Conservation (phyloP, 1,140 invertebrate species). For the Bombus terrestris region DNA sequence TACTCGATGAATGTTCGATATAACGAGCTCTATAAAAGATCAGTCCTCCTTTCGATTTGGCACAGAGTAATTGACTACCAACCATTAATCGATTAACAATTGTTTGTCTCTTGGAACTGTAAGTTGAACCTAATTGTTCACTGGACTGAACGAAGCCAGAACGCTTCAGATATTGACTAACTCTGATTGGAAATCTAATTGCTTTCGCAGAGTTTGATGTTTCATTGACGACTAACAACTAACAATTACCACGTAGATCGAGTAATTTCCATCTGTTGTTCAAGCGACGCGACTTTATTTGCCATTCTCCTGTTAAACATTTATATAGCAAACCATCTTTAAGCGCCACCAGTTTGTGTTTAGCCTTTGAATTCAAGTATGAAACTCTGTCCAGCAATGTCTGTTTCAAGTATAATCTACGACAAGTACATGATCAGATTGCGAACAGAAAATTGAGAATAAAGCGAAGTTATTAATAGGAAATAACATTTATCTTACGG, state of each 20-base stretch:
- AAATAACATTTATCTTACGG: no score
- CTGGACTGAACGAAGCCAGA: slow-evolving; percentile 2
- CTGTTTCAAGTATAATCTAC: no score
- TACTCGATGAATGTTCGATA: no score
- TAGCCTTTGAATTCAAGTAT: background rate
- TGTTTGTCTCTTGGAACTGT: background rate
- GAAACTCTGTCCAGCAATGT: background rate
- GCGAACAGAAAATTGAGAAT: no score
- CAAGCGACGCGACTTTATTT: background rate
- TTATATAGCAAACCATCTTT: background rate
- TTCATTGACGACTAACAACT: background rate
- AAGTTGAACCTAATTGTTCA: slow-evolving; percentile 15
- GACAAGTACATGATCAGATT: background rate
- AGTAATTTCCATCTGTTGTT: background rate
- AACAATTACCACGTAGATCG: background rate
- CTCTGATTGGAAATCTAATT: slow-evolving; percentile 17
- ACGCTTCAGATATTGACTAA: slow-evolving; percentile 14
- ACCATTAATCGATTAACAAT: slow-evolving; percentile 6
- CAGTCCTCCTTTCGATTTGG: background rate
- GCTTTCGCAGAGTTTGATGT: slow-evolving; percentile 18
- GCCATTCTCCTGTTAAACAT: background rate
- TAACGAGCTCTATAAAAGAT: background rate
- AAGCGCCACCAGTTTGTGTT: no score
- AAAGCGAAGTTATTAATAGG: no score
- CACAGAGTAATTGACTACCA: background rate